Evolutionary conservation across 2,888 invertebrate species (phyloP), one percentile per base, ranked within the genome.

Genomic region (Melangyna quadrimaculata): DNA sequence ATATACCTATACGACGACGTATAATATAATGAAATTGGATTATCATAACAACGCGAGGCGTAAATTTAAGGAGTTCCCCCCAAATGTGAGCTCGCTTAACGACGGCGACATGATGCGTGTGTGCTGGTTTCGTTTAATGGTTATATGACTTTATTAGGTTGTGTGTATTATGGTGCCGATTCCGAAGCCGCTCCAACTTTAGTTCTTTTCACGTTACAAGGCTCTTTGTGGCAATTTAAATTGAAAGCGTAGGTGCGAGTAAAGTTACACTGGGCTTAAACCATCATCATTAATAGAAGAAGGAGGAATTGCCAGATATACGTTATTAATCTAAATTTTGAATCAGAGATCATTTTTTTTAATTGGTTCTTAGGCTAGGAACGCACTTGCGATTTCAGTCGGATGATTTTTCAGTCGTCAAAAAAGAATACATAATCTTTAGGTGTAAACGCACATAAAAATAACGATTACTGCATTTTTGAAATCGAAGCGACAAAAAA

Each of bases 1-100:
- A 17, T 2, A 1, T 45, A 9, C 2, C 12, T n/a, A 43, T 37
- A 37, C n/a, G n/a, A n/a, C n/a, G n/a, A n/a, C 7, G 43, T 65
- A 37, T 0, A 17, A 73, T 81, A 86, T 81, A 86, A 81, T 86
- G 69, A 80, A 86, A 86, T 86, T 86, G 77, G 80, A 86, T 86
- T 86, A 86, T 78, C 69, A 81, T 81, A 81, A 81, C 86, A 84
- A 69, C 75, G 80, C 75, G 29, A 86, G 86, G 86, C 86, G 77
- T 81, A 77, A 78, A 74, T 78, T 73, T 86, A 86, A 86, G 86
- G 86, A 78, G 86, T 81, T 86, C 86, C 84, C 70, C 35, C 45
- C 17, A 70, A 70, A 37, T 65, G 67, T 24, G 72, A 75, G 53
- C 59, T 74, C 61, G 70, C 57, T 83, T 17, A 40, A 61, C 4